These are phyloP conservation scores for Trachythela sp. DNA, from an alignment of 64 coral and sea anemone genomes.

Conservation along the genomic window DNA sequence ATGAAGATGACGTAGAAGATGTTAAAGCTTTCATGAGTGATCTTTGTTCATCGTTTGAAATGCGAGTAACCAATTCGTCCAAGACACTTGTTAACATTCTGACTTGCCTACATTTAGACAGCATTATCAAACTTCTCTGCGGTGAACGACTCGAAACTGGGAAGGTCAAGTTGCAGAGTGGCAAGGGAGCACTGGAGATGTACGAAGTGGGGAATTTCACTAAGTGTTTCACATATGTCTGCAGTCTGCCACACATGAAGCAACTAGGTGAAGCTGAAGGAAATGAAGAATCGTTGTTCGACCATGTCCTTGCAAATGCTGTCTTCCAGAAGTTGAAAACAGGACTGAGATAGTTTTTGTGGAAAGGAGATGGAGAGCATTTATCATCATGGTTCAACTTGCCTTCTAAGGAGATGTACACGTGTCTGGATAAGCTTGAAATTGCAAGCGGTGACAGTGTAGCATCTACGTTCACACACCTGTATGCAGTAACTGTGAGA, in stretches of 20 bases:
- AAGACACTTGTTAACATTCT: not conserved
- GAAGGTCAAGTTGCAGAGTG: not conserved
- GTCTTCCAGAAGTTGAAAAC: not conserved
- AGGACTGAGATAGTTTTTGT: constrained; percentile 1
- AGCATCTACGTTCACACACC: not conserved
- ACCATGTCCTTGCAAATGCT: not conserved
- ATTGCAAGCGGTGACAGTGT: not conserved
- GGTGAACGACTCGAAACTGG: not conserved
- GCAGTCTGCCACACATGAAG: not conserved
- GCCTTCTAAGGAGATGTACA: not conserved
- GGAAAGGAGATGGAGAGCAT: not conserved
- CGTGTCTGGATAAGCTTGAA: constrained; percentile 3
- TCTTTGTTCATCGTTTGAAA: not conserved
- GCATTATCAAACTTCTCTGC: not conserved
- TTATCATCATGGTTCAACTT: not conserved
- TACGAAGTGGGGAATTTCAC: not conserved
- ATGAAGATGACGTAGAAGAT: not conserved
- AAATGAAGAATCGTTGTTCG: constrained; percentile 5
- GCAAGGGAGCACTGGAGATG: not conserved
- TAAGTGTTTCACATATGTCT: constrained; percentile 5
- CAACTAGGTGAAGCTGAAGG: not conserved
- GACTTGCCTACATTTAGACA: not conserved
- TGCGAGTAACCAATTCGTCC: constrained; percentile 22
- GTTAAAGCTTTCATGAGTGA: constrained; percentile 22
- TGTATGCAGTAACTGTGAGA: not conserved